phyloP scores from a whole-genome alignment of 2,797 vertebrate species.

The Podarcis siculus region DNA sequence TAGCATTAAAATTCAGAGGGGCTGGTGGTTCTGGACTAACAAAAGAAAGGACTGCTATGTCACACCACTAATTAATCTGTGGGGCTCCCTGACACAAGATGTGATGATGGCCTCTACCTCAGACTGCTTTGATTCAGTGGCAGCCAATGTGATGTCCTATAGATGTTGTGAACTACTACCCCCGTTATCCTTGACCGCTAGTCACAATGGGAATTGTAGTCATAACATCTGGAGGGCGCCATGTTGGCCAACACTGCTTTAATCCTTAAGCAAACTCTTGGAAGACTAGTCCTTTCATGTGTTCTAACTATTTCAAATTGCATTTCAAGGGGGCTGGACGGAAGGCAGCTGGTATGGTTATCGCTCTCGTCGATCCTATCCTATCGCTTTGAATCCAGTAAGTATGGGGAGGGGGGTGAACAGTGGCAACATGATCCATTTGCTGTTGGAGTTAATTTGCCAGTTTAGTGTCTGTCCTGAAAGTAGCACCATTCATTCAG shows the following conservation, averaged over 20 bases:
- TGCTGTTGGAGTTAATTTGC: no score
- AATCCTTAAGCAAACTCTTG: neutral
- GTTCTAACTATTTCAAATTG: neutral
- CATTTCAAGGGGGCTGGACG: neutral
- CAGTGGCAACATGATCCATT: neutral
- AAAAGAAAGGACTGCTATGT: neutral
- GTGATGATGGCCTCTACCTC: no score
- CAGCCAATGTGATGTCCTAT: no score
- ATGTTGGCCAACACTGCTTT: neutral
- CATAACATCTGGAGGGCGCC: no score
- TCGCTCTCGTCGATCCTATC: neutral
- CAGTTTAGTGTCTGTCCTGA: neutral
- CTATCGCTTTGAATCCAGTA: conserved; percentile 34
- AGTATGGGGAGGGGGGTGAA: neutral
- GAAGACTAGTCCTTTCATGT: neutral
- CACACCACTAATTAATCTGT: neutral
- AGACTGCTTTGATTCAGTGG: no score
- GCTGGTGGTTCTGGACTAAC: no score
- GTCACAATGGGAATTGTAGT: no score
- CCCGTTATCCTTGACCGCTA: no score
- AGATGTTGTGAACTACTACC: no score
- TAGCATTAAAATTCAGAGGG: neutral
- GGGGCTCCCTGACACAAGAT: neutral
- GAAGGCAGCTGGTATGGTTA: neutral
- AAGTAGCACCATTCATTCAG: neutral